These are phyloP conservation scores for Ibidorhyncha struthersii DNA, from an alignment of 2,113 vertebrate genomes.

Conservation along the genomic window DNA sequence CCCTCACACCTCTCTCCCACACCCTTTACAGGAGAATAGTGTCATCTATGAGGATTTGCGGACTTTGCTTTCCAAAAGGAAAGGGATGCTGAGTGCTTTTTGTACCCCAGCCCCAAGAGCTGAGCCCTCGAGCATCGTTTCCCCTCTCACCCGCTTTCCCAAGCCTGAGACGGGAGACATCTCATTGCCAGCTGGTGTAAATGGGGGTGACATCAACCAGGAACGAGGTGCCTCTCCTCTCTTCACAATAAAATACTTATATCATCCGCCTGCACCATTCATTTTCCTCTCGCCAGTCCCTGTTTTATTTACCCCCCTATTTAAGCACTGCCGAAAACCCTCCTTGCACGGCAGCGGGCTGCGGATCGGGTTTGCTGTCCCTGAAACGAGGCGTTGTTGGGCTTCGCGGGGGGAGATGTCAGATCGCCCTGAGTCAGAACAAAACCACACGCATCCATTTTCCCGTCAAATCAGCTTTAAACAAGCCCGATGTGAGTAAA, in stretches of 20 bases:
- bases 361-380: neutral
- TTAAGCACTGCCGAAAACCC: neutral
- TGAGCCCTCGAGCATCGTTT: neutral
- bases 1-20: neutral
- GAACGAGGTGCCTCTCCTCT: too few species aligned
- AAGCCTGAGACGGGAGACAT: neutral
- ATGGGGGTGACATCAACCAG: fast-evolving
- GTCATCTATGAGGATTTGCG: neutral
- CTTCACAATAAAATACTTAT: fast-evolving
- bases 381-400: neutral
- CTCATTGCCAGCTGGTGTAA: neutral
- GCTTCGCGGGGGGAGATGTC: neutral
- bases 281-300: neutral
- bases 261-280: neutral
- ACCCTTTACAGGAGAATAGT: neutral
- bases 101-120: neutral
- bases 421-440: neutral
- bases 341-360: neutral
- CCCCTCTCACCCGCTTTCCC: neutral
- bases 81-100: neutral
- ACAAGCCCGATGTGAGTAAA: neutral
- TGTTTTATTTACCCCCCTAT: fast-evolving
- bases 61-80: neutral
- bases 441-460: neutral
- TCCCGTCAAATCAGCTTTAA: neutral